Evolutionary conservation across 2,113 vertebrate species (phyloP).

Genomic region (Protobothrops flavoviridis): DNA sequence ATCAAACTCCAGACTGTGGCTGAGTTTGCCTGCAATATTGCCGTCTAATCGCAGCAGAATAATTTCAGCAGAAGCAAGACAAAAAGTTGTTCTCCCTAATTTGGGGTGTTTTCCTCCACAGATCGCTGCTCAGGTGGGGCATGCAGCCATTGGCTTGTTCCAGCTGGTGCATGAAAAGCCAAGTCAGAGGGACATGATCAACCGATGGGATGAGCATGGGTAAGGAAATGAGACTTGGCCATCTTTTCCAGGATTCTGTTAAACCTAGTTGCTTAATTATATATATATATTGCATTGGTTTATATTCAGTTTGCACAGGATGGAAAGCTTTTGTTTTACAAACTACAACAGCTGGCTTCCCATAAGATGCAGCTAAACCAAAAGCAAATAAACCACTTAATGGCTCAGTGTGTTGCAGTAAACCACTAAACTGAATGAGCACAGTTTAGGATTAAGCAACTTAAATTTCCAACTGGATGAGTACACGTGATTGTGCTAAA

Average conservation of each 20-base stretch:
- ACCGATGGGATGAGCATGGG: constrained; percentile 81
- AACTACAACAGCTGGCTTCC: neutral
- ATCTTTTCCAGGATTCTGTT: neutral
- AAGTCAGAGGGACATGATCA: constrained; percentile 76
- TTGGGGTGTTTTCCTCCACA: constrained; percentile 37
- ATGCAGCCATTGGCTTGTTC: constrained; percentile 79
- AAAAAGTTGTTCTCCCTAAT: neutral
- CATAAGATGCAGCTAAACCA: neutral
- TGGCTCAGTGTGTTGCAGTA: neutral
- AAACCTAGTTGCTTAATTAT: neutral
- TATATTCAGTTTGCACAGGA: neutral
- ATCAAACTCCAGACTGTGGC: neutral
- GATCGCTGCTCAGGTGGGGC: constrained; percentile 81
- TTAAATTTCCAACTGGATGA: neutral
- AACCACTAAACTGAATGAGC: neutral
- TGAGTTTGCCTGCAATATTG: neutral
- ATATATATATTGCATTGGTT: neutral
- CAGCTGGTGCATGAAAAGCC: constrained; percentile 77
- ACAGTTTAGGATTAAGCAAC: neutral
- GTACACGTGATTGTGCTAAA: neutral
- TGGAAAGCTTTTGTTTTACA: neutral
- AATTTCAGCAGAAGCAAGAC: neutral
- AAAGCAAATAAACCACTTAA: neutral
- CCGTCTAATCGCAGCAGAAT: neutral
- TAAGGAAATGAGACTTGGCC: constrained; percentile 51